Percentiles rank a stretch among this genome's conserved stretches.
phyloP scores from a whole-genome alignment of 2,113 vertebrate genomes.

The Tinamus guttatus region DNA sequence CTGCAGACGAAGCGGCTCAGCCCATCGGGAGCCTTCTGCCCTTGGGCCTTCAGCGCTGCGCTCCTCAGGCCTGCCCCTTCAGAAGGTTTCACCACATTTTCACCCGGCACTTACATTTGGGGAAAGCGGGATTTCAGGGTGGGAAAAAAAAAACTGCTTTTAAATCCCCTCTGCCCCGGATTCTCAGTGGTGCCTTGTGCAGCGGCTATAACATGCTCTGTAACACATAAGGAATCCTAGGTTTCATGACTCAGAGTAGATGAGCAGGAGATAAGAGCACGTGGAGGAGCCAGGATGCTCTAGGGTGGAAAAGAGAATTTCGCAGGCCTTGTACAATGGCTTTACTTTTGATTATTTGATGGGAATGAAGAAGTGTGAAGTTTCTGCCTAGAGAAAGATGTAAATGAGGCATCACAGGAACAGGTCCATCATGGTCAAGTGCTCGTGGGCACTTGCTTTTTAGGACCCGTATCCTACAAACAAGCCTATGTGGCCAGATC shows the following conservation, averaged over 20 bases:
- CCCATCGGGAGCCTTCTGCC: background rate
- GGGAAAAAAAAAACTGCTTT: background rate
- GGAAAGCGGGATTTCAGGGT: background rate
- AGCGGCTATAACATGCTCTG: background rate
- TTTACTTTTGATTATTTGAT: background rate
- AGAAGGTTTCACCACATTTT: background rate
- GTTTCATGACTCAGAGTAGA: background rate
- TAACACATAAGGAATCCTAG: background rate
- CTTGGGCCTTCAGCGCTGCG: fast-evolving
- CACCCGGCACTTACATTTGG: background rate
- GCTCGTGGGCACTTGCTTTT: background rate
- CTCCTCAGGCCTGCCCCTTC: background rate
- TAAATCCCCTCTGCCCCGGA: background rate
- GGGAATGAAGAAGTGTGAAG: background rate
- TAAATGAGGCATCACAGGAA: background rate
- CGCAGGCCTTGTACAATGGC: fast-evolving
- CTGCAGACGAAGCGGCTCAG: background rate
- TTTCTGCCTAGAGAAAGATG: background rate
- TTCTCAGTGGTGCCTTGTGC: background rate
- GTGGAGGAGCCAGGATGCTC: background rate
- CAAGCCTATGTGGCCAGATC: background rate
- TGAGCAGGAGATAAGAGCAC: background rate
- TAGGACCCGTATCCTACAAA: background rate
- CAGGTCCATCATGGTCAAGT: background rate
- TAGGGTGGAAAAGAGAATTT: background rate